phyloP scores from a whole-genome alignment of 2,888 invertebrate genomes.

The Podotricha telesiphe region DNA sequence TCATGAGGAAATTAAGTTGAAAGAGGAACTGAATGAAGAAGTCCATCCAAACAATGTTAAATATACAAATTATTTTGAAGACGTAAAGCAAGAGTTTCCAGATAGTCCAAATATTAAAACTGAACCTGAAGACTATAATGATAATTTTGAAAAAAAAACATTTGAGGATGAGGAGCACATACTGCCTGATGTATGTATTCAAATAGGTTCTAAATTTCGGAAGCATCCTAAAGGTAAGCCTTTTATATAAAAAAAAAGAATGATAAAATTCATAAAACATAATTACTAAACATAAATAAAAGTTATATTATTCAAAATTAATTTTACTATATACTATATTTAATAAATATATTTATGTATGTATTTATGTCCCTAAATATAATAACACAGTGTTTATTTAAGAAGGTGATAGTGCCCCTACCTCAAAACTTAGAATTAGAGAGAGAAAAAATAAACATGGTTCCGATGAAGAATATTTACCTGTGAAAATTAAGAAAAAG shows the following conservation, averaged over 20 bases:
- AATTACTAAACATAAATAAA: no score
- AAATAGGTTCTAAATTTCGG: background rate
- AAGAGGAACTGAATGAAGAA: slow-evolving; percentile 24
- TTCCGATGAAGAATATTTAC: slow-evolving; percentile 41
- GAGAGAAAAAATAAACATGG: slow-evolving; percentile 23
- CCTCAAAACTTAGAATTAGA: slow-evolving; percentile 19
- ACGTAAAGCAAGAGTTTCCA: slow-evolving; percentile 30
- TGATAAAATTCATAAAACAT: no score
- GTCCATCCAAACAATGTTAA: background rate
- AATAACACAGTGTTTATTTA: slow-evolving; percentile 12
- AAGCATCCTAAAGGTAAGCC: slow-evolving; percentile 5
- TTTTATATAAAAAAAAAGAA: background rate
- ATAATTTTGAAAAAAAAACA: slow-evolving; percentile 4
- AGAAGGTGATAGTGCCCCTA: slow-evolving; percentile 4
- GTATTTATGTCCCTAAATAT: background rate
- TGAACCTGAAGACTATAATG: slow-evolving; percentile 31
- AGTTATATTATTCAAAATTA: background rate
- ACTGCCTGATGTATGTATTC: slow-evolving; percentile 11
- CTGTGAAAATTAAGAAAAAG: slow-evolving; percentile 33
- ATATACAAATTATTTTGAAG: slow-evolving; percentile 30
- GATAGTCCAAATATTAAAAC: slow-evolving; percentile 24
- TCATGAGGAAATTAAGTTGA: slow-evolving; percentile 26
- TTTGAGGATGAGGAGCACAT: slow-evolving; percentile 8
- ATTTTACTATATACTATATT: background rate
- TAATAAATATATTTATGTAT: background rate